These are phyloP conservation scores for Pedetes capensis DNA, from an alignment of 2,113 vertebrate genomes.

Conservation along the genomic window DNA sequence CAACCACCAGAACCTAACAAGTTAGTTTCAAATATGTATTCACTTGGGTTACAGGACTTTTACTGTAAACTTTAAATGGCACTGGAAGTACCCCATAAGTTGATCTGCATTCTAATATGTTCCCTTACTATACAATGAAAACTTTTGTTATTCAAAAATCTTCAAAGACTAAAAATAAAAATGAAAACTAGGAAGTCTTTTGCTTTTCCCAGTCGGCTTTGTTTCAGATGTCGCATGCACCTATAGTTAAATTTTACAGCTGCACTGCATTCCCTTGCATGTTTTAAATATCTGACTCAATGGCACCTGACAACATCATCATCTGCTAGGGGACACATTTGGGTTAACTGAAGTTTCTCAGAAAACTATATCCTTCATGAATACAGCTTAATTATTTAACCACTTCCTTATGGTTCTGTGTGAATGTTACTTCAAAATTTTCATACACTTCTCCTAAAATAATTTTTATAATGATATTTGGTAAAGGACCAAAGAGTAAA, in stretches of 20 bases:
- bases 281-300: background rate
- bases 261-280: background rate
- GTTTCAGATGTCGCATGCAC: background rate
- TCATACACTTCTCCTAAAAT: background rate
- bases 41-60: background rate
- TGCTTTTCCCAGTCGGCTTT: background rate
- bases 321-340: background rate
- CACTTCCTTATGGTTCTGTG: background rate
- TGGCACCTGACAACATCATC: no score
- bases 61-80: background rate
- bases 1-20: background rate
- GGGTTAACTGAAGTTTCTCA: background rate
- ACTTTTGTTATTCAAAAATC: background rate
- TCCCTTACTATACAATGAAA: background rate
- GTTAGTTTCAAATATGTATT: background rate
- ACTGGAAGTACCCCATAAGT: background rate
- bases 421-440: background rate
- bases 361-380: background rate
- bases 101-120: background rate
- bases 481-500: background rate
- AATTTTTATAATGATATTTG: slow-evolving; percentile 6
- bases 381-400: background rate
- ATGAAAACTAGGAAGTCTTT: background rate
- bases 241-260: background rate
- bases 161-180: slow-evolving; percentile 4